Evolutionary conservation across 2,797 vertebrate genomes (phyloP).

Genomic region (Aulostomus chinensis): DNA sequence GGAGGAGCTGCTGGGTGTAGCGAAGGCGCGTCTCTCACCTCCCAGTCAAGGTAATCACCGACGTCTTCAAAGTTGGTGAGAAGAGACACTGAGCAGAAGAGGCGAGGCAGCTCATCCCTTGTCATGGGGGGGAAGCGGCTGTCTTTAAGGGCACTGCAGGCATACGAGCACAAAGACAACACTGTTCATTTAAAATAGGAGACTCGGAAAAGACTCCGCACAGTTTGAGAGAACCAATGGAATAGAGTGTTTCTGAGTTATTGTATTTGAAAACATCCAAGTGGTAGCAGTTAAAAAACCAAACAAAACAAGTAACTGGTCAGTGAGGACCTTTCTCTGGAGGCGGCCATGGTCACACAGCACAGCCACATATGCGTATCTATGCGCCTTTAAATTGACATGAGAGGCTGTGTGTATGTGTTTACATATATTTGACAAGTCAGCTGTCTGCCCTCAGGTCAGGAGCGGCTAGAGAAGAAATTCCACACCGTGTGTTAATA

Average conservation of each 20-base stretch:
- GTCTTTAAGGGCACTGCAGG: conserved; percentile 99
- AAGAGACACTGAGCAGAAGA: conserved; percentile 99
- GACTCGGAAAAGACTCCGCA: background rate
- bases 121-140: conserved; percentile 99
- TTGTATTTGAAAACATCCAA: too few species aligned
- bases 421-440: conserved; percentile 12
- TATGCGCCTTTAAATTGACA: background rate
- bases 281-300: too few species aligned
- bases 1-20: background rate
- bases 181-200: conserved; percentile 4
- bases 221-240: too few species aligned
- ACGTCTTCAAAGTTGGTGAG: conserved; percentile 99
- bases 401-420: background rate
- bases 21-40: conserved; percentile 80
- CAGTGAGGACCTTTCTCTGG: background rate
- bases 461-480: background rate
- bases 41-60: conserved; percentile 99
- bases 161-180: conserved; percentile 43
- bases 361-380: background rate
- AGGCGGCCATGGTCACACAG: background rate
- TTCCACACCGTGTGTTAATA: background rate
- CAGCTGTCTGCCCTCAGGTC: conserved; percentile 13
- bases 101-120: conserved; percentile 99
- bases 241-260: too few species aligned
- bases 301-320: too few species aligned